These are phyloP conservation scores for Caenorhabditis panamensis DNA, from an alignment of 2,888 invertebrate genomes.

Conservation along the genomic window DNA sequence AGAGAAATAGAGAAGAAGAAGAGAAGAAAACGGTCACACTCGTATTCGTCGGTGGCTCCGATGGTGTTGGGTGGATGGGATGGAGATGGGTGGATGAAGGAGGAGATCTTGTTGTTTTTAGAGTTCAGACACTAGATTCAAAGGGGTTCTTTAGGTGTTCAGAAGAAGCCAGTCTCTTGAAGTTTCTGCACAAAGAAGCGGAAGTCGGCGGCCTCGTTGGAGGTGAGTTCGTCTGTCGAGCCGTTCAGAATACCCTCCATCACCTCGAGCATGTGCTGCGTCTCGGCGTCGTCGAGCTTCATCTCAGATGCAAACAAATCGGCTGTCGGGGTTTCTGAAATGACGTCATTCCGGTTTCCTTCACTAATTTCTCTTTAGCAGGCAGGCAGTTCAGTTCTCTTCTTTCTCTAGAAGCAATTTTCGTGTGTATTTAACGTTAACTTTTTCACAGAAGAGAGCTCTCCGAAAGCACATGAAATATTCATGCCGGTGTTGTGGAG, in stretches of 20 bases:
- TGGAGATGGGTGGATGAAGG: neutral
- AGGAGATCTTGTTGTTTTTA: constrained; percentile 40
- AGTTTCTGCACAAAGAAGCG: constrained; percentile 80
- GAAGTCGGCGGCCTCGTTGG: constrained; percentile 79
- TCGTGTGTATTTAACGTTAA: constrained; percentile 9
- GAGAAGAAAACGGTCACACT: constrained; percentile 36
- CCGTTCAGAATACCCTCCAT: constrained; percentile 76
- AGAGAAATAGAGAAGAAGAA: neutral
- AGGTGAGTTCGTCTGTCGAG: constrained; percentile 73
- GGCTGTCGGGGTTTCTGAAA: constrained; percentile 78
- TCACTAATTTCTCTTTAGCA: no score
- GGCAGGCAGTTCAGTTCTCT: neutral
- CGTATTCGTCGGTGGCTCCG: constrained; percentile 57
- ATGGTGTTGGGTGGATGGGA: neutral
- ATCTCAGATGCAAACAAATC: constrained; percentile 77
- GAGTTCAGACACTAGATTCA: constrained; percentile 1
- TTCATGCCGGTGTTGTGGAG: constrained; percentile 25
- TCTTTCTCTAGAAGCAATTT: constrained; percentile 7
- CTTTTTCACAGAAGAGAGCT: constrained; percentile 27
- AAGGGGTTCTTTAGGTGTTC: constrained; percentile 15
- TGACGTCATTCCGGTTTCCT: constrained; percentile 40
- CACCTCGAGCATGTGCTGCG: constrained; percentile 72
- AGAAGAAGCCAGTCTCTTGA: constrained; percentile 80
- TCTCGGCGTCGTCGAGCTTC: constrained; percentile 72
- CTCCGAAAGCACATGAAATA: constrained; percentile 28